These are phyloP conservation scores for Acanthopagrus latus DNA, from an alignment of 2,797 vertebrate genomes.

Conservation along the genomic window DNA sequence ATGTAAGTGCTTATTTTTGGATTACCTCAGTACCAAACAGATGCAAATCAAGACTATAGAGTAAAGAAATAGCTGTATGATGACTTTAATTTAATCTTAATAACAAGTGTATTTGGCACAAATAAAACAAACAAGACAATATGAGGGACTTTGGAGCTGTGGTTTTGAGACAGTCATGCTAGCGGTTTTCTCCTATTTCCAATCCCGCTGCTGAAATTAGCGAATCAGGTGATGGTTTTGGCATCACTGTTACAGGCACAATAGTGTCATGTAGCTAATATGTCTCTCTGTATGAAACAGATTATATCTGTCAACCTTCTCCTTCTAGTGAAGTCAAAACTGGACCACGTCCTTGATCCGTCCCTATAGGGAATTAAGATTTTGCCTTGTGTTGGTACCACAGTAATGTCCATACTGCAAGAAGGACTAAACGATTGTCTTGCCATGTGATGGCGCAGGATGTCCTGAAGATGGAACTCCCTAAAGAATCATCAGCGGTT, in stretches of 20 bases:
- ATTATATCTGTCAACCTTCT: not conserved
- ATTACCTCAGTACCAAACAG: too few species aligned
- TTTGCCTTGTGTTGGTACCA: not conserved
- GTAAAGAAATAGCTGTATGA: too few species aligned
- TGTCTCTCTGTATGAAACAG: not conserved
- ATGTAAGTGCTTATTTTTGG: too few species aligned
- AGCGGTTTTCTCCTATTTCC: not conserved
- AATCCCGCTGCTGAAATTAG: not conserved
- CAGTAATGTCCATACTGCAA: not conserved
- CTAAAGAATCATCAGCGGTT: not conserved
- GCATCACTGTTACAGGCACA: not conserved
- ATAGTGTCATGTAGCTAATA: not conserved
- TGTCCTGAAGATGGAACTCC: constrained; percentile 17
- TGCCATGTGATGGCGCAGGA: constrained; percentile 32
- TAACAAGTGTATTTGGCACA: too few species aligned
- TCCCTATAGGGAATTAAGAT: fast-evolving
- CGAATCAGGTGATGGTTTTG: not conserved
- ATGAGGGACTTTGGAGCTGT: too few species aligned
- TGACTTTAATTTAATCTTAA: too few species aligned
- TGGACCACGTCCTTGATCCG: not conserved
- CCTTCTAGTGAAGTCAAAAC: not conserved
- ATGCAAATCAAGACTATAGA: too few species aligned
- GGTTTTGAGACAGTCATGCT: not conserved
- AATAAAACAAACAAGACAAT: too few species aligned
- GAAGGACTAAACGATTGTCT: not conserved